Percentiles rank a stretch among this genome's conserved stretches.
These are phyloP conservation scores for Drosophila tristis DNA, from an alignment of 1,140 invertebrate species.

Conservation along the genomic window DNA sequence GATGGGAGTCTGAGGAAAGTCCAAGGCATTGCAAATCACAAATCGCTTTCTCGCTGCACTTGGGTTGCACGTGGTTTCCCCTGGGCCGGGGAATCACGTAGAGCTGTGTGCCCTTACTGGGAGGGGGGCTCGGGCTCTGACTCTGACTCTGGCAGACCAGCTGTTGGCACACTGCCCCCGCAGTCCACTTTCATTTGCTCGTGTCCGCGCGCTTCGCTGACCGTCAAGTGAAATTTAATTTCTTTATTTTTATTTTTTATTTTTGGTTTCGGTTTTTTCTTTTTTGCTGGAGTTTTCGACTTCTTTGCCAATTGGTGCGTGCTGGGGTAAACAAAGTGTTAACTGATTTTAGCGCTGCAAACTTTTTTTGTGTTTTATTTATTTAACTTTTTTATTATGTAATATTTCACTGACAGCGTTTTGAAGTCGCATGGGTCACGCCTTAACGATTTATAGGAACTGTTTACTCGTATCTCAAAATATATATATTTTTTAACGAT, in stretches of 20 bases:
- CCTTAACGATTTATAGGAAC: conserved; percentile 16
- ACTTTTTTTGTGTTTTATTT: background rate
- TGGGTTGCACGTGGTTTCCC: conserved; percentile 5
- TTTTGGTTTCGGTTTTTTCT: conserved; percentile 5
- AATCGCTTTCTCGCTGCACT: conserved; percentile 48
- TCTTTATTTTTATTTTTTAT: conserved; percentile 17
- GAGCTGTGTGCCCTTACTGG: conserved; percentile 13
- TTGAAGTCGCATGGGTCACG: conserved; percentile 40
- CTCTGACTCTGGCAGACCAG: conserved; percentile 28
- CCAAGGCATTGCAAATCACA: conserved; percentile 50
- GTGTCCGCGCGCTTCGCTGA: conserved; percentile 48
- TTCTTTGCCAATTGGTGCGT: conserved; percentile 72
- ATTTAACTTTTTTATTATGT: conserved; percentile 39
- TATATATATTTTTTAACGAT: conserved; percentile 7
- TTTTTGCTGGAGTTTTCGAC: conserved; percentile 42
- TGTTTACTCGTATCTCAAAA: conserved; percentile 9
- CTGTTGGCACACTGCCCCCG: conserved; percentile 48
- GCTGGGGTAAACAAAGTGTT: conserved; percentile 57
- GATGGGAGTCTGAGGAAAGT: conserved; percentile 31
- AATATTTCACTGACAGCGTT: conserved; percentile 43
- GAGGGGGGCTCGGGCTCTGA: background rate
- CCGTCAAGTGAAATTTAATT: conserved; percentile 69
- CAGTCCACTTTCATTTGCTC: conserved; percentile 38
- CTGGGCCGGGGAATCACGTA: conserved; percentile 35
- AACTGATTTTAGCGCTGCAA: conserved; percentile 42